Evolutionary conservation across 92 coral and sea anemone species (phyloP).

Genomic region (Epizoanthus scotinus): DNA sequence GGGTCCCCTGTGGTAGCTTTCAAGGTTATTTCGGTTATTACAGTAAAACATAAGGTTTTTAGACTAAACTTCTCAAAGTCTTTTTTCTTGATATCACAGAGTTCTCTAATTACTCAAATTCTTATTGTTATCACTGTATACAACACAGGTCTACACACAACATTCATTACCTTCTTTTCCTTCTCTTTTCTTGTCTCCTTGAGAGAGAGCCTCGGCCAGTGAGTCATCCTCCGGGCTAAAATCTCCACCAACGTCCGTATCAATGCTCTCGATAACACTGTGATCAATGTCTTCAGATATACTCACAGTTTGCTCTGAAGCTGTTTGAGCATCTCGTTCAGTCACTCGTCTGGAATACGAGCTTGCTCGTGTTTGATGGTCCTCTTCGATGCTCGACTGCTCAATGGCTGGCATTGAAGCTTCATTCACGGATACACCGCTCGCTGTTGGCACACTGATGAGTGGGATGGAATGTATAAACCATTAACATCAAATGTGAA

Average conservation of each 20-base stretch:
- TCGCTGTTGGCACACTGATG: conserved; percentile 43
- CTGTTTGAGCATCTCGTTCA: conserved; percentile 28
- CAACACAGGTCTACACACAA: neutral
- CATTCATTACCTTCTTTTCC: conserved; percentile 12
- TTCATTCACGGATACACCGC: conserved; percentile 21
- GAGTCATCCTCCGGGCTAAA: conserved; percentile 63
- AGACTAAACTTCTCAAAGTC: too few species aligned
- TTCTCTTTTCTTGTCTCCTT: conserved; percentile 45
- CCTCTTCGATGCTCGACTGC: neutral
- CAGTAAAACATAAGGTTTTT: too few species aligned
- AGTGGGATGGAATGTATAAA: neutral
- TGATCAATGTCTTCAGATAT: conserved; percentile 75
- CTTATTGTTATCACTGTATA: too few species aligned
- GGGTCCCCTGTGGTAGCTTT: too few species aligned
- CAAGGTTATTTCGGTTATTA: too few species aligned
- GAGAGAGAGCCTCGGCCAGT: conserved; percentile 33
- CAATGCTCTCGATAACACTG: conserved; percentile 79
- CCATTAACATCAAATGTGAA: neutral
- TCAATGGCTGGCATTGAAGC: conserved; percentile 23
- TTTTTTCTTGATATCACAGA: too few species aligned
- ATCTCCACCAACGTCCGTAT: conserved; percentile 56
- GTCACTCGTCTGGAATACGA: conserved; percentile 21
- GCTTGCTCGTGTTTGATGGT: neutral
- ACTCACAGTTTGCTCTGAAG: conserved; percentile 62
- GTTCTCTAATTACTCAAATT: too few species aligned